Evolutionary conservation across 1,140 invertebrate species (phyloP).

Genomic region (Stratiolaelaps scimitus): DNA sequence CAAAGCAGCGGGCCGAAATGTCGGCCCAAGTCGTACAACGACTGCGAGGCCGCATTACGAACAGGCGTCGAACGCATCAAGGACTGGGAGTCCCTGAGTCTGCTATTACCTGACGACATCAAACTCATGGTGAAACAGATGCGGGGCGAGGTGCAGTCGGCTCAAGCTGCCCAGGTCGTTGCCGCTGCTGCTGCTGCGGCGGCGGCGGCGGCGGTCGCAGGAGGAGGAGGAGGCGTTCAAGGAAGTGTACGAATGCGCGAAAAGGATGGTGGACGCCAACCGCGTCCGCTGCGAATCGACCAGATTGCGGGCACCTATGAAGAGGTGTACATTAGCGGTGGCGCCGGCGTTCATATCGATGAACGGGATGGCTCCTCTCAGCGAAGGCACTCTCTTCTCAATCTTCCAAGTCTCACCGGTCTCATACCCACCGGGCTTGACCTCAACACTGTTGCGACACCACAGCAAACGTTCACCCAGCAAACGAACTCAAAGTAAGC

Average conservation of each 20-base stretch:
- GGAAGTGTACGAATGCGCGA: slow-evolving; percentile 28
- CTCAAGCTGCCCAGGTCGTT: slow-evolving; percentile 7
- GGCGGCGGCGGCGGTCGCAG: too few relatives aligned
- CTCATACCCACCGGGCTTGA: slow-evolving; percentile 27
- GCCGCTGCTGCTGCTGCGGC: not conserved
- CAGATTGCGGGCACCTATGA: slow-evolving; percentile 37
- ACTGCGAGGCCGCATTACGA: slow-evolving; percentile 62
- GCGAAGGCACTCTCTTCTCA: slow-evolving; percentile 56
- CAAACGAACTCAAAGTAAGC: slow-evolving; percentile 24
- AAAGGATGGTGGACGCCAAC: slow-evolving; percentile 40
- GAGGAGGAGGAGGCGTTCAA: slow-evolving; percentile 17
- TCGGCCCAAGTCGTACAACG: slow-evolving; percentile 67
- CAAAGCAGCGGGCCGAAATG: slow-evolving; percentile 30
- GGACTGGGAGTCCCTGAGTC: slow-evolving; percentile 79
- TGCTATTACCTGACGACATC: slow-evolving; percentile 67
- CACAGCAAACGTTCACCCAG: slow-evolving; percentile 1
- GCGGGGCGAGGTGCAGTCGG: slow-evolving; percentile 33
- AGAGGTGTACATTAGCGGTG: slow-evolving; percentile 35
- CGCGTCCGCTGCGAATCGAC: slow-evolving; percentile 56
- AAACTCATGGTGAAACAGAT: slow-evolving; percentile 37
- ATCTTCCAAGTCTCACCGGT: slow-evolving; percentile 52
- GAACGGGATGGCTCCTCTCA: slow-evolving; percentile 41
- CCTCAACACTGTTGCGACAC: slow-evolving; percentile 19
- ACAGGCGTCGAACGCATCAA: slow-evolving; percentile 62
- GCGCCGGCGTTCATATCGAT: slow-evolving; percentile 35